Percentiles rank a stretch among this genome's conserved stretches.
Evolutionary conservation across 2,113 vertebrate genomes (phyloP).

Genomic region (Seriola dumerili): DNA sequence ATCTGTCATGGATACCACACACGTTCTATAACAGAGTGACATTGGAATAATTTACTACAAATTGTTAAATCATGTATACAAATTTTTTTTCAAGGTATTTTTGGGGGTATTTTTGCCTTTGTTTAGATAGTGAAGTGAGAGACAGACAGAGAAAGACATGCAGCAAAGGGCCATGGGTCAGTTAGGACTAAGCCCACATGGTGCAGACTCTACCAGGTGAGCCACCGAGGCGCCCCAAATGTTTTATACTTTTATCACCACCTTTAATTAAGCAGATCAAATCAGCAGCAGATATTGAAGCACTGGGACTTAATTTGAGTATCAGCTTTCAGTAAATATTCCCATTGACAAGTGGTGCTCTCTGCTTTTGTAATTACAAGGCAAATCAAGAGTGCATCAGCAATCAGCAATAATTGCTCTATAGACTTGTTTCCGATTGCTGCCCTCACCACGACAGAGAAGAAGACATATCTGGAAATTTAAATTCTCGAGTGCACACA

Average conservation of each 20-base stretch:
- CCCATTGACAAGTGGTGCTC: slow-evolving; percentile 34
- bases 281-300: slow-evolving; percentile 9
- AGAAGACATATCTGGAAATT: slow-evolving; percentile 41
- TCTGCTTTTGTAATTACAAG: slow-evolving; percentile 55
- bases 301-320: slow-evolving; percentile 16
- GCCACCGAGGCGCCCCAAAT: not conserved
- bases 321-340: slow-evolving; percentile 52
- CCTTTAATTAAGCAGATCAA: slow-evolving; percentile 31
- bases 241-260: not conserved
- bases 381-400: slow-evolving; percentile 63
- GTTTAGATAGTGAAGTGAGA: too few species aligned
- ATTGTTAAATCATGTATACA: not conserved
- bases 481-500: slow-evolving; percentile 46
- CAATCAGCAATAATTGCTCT: slow-evolving; percentile 76
- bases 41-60: not conserved
- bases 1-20: not conserved
- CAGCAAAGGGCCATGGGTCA: too few species aligned
- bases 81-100: too few species aligned
- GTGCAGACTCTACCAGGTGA: too few species aligned
- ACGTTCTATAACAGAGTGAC: not conserved
- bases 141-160: too few species aligned
- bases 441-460: slow-evolving; percentile 26
- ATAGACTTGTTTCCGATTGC: slow-evolving; percentile 42
- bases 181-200: too few species aligned
- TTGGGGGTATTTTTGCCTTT: too few species aligned